phyloP scores from a whole-genome alignment of 2,888 invertebrate species.

The Lypha dubia region DNA sequence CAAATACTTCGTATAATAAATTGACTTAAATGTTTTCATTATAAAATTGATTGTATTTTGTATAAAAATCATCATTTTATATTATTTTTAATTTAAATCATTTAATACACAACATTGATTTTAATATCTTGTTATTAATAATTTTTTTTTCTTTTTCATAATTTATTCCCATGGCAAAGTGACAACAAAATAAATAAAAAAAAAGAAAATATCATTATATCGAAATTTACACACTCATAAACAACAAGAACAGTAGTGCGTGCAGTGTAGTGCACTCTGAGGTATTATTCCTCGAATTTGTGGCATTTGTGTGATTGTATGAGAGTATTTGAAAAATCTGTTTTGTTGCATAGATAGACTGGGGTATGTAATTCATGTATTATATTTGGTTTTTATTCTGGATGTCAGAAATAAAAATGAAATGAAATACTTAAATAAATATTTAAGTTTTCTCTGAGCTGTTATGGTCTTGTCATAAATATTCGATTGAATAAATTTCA shows the following conservation, averaged over 20 bases:
- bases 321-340: too few species aligned
- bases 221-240: background rate
- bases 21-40: slow-evolving; percentile 13
- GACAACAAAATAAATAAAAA: background rate
- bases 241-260: background rate
- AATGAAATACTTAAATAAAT: slow-evolving; percentile 20
- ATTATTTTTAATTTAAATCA: slow-evolving; percentile 34
- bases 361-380: background rate
- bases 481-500: slow-evolving; percentile 12
- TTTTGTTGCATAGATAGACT: slow-evolving; percentile 18
- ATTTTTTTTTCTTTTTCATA: too few species aligned
- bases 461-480: slow-evolving; percentile 21
- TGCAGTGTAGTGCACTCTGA: slow-evolving; percentile 23
- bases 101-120: slow-evolving; percentile 39
- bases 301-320: slow-evolving; percentile 20
- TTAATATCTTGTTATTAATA: slow-evolving; percentile 35
- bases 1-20: slow-evolving; percentile 24
- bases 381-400: background rate
- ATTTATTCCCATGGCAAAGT: slow-evolving; percentile 6
- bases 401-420: background rate
- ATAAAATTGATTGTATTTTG: background rate
- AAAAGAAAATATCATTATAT: slow-evolving; percentile 1
- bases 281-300: slow-evolving; percentile 44
- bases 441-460: slow-evolving; percentile 29
- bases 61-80: background rate